Evolutionary conservation across 2,888 invertebrate genomes (phyloP).

Genomic region (Mystacides longicornis): DNA sequence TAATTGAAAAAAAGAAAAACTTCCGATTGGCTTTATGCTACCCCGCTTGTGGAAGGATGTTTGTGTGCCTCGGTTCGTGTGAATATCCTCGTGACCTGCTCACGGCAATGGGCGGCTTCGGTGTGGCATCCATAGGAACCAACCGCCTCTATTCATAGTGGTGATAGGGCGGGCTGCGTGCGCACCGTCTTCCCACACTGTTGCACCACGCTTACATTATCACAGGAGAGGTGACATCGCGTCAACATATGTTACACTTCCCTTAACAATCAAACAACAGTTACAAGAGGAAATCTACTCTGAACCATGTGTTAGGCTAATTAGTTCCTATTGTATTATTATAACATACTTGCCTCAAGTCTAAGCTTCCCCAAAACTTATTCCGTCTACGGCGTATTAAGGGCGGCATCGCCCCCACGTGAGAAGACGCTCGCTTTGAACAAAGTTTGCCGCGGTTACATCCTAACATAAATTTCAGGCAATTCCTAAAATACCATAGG

Average conservation of each 20-base stretch:
- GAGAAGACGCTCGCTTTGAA: no score
- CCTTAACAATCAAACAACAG: not conserved
- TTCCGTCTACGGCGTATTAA: no score
- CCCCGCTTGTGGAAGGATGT: not conserved
- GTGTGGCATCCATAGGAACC: conserved; percentile 6
- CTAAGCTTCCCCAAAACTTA: no score
- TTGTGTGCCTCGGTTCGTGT: not conserved
- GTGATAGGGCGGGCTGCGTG: conserved; percentile 8
- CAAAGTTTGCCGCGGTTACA: no score
- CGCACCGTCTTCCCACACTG: conserved; percentile 15
- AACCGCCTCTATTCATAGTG: conserved; percentile 3
- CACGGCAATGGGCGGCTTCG: conserved; percentile 12
- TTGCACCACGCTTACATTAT: conserved; percentile 13
- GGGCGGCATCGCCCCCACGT: no score
- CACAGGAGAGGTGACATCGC: not conserved
- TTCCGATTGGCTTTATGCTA: not conserved
- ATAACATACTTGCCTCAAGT: no score
- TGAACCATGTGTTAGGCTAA: no score
- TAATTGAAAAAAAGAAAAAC: conserved; percentile 13
- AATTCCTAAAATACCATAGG: no score
- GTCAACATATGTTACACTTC: not conserved
- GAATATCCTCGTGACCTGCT: conserved; percentile 2
- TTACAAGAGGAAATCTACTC: no score
- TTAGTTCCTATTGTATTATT: no score
- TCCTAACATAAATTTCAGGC: no score